Percentiles rank a stretch among this genome's conserved stretches.
Evolutionary conservation across 2,113 vertebrate species (phyloP).

Genomic region (Crotalus helleri): DNA sequence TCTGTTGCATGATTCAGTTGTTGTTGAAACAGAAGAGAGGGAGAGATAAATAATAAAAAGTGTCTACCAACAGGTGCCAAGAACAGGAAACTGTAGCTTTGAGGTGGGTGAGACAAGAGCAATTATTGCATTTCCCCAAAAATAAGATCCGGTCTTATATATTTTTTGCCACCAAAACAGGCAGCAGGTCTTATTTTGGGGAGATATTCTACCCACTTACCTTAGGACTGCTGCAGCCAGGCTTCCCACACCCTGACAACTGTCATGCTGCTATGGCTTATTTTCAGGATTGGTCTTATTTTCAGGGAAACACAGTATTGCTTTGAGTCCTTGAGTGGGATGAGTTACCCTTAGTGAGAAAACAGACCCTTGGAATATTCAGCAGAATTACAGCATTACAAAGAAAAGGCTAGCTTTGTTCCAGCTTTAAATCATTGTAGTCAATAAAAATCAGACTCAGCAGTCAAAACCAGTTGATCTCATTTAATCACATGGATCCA

Average conservation of each 20-base stretch:
- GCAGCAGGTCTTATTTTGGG: no score
- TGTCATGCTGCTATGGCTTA: no score
- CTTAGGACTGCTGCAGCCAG: no score
- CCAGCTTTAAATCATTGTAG: background rate
- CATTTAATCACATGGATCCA: background rate
- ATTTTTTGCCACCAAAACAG: no score
- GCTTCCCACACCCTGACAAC: no score
- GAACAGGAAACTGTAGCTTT: background rate
- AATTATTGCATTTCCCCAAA: background rate
- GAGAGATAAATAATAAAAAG: background rate
- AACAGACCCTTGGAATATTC: background rate
- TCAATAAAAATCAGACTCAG: background rate
- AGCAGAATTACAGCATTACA: background rate
- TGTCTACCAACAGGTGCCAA: background rate
- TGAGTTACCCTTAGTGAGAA: background rate
- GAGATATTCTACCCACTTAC: no score
- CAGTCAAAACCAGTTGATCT: background rate
- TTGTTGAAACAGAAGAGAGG: background rate
- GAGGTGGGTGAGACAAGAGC: background rate
- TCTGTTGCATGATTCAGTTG: background rate
- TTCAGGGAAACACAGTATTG: background rate
- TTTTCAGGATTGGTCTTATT: no score
- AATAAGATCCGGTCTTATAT: no score
- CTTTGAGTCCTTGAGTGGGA: background rate
- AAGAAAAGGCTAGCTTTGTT: background rate